Evolutionary conservation across 1,140 invertebrate species (phyloP).

Genomic region (Scaptomyza montana): DNA sequence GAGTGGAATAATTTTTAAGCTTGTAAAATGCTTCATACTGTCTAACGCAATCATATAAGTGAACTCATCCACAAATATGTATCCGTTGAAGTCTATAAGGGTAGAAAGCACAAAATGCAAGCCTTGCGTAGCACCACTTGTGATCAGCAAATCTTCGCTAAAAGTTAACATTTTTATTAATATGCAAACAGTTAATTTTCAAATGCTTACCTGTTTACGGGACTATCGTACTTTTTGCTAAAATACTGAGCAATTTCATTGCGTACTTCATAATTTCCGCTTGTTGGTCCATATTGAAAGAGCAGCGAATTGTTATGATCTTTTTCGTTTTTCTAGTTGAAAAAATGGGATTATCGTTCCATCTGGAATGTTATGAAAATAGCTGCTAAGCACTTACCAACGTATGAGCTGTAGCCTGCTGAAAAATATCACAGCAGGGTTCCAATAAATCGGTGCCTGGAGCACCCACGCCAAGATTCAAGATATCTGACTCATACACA

Average conservation of each 20-base stretch:
- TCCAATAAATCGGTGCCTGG: constrained; percentile 85
- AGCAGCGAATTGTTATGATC: constrained; percentile 84
- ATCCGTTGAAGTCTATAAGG: constrained; percentile 85
- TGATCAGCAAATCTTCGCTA: constrained; percentile 87
- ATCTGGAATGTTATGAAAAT: neutral
- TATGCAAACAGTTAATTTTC: constrained; percentile 8
- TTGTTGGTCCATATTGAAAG: constrained; percentile 86
- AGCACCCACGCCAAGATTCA: constrained; percentile 85
- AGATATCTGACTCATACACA: constrained; percentile 84
- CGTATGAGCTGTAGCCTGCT: constrained; percentile 84
- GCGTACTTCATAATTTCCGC: constrained; percentile 85
- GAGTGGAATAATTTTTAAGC: constrained; percentile 86
- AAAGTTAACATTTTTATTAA: constrained; percentile 25
- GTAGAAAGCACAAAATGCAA: constrained; percentile 86
- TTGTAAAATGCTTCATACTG: constrained; percentile 85
- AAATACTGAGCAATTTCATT: constrained; percentile 85
- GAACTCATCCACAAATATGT: constrained; percentile 88
- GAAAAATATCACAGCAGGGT: constrained; percentile 84
- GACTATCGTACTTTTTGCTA: constrained; percentile 83
- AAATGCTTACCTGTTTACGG: constrained; percentile 81
- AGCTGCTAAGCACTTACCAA: constrained; percentile 77
- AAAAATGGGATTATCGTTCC: constrained; percentile 6
- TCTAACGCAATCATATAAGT: constrained; percentile 88
- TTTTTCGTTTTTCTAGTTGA: constrained; percentile 84
- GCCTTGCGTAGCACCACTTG: constrained; percentile 87